A percentile compares a stretch with the other conserved stretches of the same genome.
phyloP scores from a whole-genome alignment of 2,113 vertebrate species.

The Aplodontia rufa region DNA sequence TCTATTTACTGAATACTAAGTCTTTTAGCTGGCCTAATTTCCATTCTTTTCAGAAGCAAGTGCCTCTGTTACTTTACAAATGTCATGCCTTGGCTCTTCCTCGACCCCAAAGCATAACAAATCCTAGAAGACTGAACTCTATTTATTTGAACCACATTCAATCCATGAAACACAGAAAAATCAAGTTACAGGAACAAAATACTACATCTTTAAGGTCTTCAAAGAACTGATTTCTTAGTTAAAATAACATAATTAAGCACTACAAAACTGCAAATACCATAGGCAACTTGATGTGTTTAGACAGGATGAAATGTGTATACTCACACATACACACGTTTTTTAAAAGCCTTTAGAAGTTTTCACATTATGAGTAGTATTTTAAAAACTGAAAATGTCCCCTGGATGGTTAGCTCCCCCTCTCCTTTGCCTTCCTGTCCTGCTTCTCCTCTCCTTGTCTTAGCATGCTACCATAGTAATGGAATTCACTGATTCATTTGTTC shows the following conservation, averaged over 20 bases:
- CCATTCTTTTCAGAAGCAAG: neutral
- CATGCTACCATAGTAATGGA: neutral
- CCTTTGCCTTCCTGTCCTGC: neutral
- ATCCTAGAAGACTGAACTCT: neutral
- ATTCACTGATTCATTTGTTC: neutral
- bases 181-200: neutral
- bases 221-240: neutral
- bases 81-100: neutral
- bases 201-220: neutral
- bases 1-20: neutral
- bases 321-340: neutral
- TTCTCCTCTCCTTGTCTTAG: neutral
- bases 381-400: neutral
- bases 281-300: neutral
- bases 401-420: neutral
- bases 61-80: neutral
- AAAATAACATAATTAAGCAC: constrained; percentile 35
- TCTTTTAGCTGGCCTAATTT: neutral
- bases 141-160: neutral
- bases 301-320: neutral
- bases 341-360: neutral
- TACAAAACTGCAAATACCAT: neutral
- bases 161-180: neutral
- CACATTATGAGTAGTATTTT: neutral
- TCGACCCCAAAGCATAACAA: neutral